A percentile compares a stretch with the other conserved stretches of the same genome.
These are phyloP conservation scores for Corythornis madagascariensis DNA, from an alignment of 2,113 vertebrate genomes.

Conservation along the genomic window DNA sequence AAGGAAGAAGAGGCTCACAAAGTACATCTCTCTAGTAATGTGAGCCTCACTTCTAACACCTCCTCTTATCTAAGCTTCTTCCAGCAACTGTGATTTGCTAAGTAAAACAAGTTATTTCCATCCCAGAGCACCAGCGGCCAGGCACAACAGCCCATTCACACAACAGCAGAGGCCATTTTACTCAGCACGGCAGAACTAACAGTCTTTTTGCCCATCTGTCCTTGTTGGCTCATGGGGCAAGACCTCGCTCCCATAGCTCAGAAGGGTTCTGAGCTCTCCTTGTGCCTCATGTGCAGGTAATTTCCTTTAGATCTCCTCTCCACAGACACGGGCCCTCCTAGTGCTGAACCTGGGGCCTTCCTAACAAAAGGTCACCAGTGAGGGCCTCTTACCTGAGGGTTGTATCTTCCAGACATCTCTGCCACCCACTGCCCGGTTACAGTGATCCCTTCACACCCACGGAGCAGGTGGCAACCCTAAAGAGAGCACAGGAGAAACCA, in stretches of 20 bases:
- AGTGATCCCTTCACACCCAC: accelerated
- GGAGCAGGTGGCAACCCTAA: neutral
- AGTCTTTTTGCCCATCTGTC: neutral
- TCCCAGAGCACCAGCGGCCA: neutral
- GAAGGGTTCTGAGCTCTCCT: accelerated
- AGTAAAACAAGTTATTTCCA: neutral
- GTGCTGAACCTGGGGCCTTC: neutral
- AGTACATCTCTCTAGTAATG: neutral
- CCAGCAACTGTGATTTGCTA: neutral
- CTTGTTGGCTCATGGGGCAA: accelerated
- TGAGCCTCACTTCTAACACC: accelerated
- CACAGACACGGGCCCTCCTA: accelerated
- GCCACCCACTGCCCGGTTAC: accelerated
- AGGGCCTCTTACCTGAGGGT: neutral
- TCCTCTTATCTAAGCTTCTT: neutral
- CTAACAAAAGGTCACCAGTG: neutral
- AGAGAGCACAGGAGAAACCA: neutral
- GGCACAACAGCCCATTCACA: neutral
- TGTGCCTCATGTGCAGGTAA: accelerated
- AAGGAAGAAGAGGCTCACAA: neutral
- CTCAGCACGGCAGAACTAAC: accelerated
- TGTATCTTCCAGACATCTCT: neutral
- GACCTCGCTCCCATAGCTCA: neutral
- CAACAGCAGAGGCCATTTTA: neutral
- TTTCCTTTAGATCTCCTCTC: neutral